Percentiles rank a stretch among this genome's conserved stretches.
Evolutionary conservation across 2,113 vertebrate genomes (phyloP).

Genomic region (Sinosuthora webbiana): DNA sequence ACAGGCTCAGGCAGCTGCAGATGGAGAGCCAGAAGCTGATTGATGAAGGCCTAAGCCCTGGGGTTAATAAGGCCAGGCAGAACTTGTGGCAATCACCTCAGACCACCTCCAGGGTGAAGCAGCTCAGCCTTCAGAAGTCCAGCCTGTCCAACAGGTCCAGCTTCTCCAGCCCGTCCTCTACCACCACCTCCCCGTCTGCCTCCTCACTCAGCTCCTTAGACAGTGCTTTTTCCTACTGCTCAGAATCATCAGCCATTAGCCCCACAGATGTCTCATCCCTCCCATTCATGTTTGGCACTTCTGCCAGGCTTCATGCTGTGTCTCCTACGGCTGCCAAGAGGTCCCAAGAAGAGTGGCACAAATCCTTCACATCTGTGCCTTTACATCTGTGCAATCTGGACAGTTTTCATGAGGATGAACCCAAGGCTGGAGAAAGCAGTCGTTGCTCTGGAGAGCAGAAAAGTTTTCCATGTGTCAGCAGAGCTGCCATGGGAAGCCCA

Average conservation of each 20-base stretch:
- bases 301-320: conserved; percentile 59
- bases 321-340: conserved; percentile 63
- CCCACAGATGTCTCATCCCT: conserved; percentile 53
- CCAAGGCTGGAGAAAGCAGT: conserved; percentile 2
- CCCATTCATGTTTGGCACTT: conserved; percentile 70
- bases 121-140: conserved; percentile 50
- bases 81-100: conserved; percentile 58
- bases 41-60: conserved; percentile 47
- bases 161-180: conserved; percentile 77
- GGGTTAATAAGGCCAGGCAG: conserved; percentile 18
- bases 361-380: conserved; percentile 25
- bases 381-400: not conserved
- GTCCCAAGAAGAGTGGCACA: conserved; percentile 55
- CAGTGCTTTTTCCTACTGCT: conserved; percentile 76
- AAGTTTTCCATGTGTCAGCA: not conserved
- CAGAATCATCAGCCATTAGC: conserved; percentile 71
- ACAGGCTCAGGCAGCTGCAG: conserved; percentile 63
- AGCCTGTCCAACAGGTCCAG: conserved; percentile 71
- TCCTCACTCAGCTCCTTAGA: conserved; percentile 80
- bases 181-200: conserved; percentile 73
- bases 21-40: conserved; percentile 62
- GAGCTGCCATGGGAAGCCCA: not conserved
- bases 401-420: not conserved
- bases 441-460: not conserved
- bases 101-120: conserved; percentile 25